These are phyloP conservation scores for Emydura subglobosa DNA, from an alignment of 2,113 vertebrate species.

Conservation along the genomic window DNA sequence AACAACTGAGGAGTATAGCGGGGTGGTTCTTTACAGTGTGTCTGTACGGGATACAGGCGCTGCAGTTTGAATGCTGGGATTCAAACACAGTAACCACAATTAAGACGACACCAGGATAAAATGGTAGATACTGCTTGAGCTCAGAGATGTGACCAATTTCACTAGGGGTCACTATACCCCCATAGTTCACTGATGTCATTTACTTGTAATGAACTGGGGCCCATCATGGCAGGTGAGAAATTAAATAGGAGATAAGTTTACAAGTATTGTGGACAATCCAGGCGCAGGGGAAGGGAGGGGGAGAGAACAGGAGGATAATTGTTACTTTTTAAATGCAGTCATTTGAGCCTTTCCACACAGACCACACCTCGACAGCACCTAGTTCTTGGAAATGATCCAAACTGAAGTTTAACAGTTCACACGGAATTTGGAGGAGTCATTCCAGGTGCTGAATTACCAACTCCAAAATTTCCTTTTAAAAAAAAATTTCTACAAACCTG, in stretches of 20 bases:
- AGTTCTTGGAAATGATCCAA: neutral
- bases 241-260: neutral
- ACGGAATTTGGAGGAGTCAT: neutral
- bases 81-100: too few relatives aligned
- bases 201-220: accelerated
- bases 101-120: accelerated
- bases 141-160: neutral
- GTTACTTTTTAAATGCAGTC: neutral
- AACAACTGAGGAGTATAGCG: neutral
- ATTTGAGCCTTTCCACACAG: accelerated
- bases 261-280: neutral
- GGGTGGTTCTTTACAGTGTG: neutral
- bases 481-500: neutral
- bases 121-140: neutral
- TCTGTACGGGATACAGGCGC: neutral
- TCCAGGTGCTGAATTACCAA: neutral
- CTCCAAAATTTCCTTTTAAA: neutral
- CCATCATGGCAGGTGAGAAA: accelerated
- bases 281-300: accelerated
- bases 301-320: neutral
- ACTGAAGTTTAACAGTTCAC: neutral
- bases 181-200: neutral
- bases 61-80: neutral
- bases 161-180: neutral
- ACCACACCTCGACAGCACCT: accelerated